A percentile compares a stretch with the other conserved stretches of the same genome.
These are phyloP conservation scores for Noctua fimbriata DNA, from an alignment of 2,888 invertebrate species.

Conservation along the genomic window DNA sequence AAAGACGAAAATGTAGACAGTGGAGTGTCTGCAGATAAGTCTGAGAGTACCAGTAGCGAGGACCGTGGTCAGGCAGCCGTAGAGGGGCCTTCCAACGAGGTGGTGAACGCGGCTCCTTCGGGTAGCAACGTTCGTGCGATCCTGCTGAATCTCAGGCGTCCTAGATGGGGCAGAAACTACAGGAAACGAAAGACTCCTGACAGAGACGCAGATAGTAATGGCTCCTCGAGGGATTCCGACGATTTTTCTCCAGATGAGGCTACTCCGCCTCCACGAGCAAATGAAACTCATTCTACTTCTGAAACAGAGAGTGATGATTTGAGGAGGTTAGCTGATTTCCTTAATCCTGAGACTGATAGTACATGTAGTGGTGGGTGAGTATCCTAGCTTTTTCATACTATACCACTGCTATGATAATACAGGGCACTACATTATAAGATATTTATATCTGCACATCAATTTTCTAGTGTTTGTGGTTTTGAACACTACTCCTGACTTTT, in stretches of 20 bases:
- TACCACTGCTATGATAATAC: not conserved
- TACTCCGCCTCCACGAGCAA: slow-evolving; percentile 64
- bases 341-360: slow-evolving; percentile 71
- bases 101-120: slow-evolving; percentile 82
- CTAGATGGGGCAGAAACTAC: slow-evolving; percentile 80
- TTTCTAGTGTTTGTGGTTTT: slow-evolving; percentile 16
- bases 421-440: not conserved
- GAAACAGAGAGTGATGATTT: slow-evolving; percentile 77
- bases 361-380: slow-evolving; percentile 75
- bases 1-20: slow-evolving; percentile 87
- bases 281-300: slow-evolving; percentile 69
- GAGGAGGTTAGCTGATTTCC: slow-evolving; percentile 72
- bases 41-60: slow-evolving; percentile 87
- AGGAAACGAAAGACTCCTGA: slow-evolving; percentile 85
- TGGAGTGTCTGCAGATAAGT: slow-evolving; percentile 86
- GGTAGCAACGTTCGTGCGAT: slow-evolving; percentile 82
- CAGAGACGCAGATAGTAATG: slow-evolving; percentile 82
- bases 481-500: slow-evolving; percentile 19
- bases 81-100: slow-evolving; percentile 81
- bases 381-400: not conserved
- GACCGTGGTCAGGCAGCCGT: slow-evolving; percentile 74
- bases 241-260: slow-evolving; percentile 81
- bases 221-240: slow-evolving; percentile 84
- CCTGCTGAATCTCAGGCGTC: slow-evolving; percentile 80
- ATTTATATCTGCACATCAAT: not conserved